phyloP scores from a whole-genome alignment of 2,113 vertebrate species.

The Scolopax mira region DNA sequence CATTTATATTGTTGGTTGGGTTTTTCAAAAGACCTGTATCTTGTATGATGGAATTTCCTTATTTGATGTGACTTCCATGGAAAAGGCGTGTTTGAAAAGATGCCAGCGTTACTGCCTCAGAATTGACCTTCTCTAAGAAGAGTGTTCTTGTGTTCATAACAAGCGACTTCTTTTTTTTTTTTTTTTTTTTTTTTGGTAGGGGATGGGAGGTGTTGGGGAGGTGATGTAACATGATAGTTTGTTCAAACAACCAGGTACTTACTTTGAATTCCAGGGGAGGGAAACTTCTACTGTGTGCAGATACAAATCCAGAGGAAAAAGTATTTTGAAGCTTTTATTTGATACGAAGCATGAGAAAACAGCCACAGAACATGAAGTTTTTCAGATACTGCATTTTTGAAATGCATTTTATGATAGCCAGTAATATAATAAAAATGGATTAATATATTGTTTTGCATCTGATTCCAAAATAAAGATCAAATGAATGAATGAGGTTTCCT shows the following conservation, averaged over 20 bases:
- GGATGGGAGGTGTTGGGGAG: neutral
- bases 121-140: neutral
- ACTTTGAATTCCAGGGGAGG: neutral
- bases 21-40: neutral
- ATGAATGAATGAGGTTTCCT: neutral
- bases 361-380: neutral
- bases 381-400: neutral
- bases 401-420: neutral
- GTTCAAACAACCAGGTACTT: neutral
- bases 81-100: constrained; percentile 4
- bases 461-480: neutral
- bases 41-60: neutral
- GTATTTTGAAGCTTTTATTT: neutral
- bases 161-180: neutral
- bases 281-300: neutral
- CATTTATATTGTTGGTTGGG: neutral
- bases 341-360: neutral
- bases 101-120: neutral
- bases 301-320: neutral
- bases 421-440: neutral
- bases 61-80: neutral
- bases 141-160: neutral
- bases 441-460: neutral
- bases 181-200: no score
- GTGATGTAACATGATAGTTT: neutral